Conservation (phyloP, 2,113 vertebrate species). For the Danio rerio region DNA sequence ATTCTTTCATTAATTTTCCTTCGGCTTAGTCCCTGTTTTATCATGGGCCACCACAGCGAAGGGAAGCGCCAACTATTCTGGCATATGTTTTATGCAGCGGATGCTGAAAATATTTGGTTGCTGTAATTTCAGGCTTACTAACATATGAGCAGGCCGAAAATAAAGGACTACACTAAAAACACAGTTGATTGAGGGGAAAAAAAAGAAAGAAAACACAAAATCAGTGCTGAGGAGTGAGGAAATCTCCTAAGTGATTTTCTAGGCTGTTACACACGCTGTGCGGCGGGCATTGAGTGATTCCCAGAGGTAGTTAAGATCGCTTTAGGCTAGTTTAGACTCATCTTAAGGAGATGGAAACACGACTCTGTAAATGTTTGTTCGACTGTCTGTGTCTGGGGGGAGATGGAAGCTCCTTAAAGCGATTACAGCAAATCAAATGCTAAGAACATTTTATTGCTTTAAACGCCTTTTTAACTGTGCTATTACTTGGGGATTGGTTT, state of each 20-base stretch:
- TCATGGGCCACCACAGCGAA: too few species aligned
- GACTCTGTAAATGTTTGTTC: slow-evolving; percentile 57
- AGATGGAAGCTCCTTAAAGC: slow-evolving; percentile 18
- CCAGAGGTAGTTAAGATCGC: slow-evolving; percentile 50
- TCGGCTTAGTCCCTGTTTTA: too few species aligned
- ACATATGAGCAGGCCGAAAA: neutral
- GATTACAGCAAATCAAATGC: slow-evolving; percentile 22
- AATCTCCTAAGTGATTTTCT: slow-evolving; percentile 54
- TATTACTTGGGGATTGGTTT: slow-evolving; percentile 29
- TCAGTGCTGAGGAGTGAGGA: slow-evolving; percentile 33
- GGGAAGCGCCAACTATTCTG: too few species aligned
- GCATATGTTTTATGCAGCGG: too few species aligned
- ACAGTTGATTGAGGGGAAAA: neutral
- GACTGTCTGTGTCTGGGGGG: slow-evolving; percentile 16
- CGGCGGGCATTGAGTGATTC: slow-evolving; percentile 25
- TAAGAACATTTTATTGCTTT: neutral
- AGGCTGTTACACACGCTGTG: slow-evolving; percentile 39
- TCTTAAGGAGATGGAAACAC: slow-evolving; percentile 51
- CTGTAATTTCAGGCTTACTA: neutral
- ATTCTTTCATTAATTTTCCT: too few species aligned
- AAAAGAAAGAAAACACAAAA: neutral
- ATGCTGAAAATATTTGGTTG: too few species aligned
- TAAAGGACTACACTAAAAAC: slow-evolving; percentile 12
- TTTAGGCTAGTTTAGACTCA: slow-evolving; percentile 41
- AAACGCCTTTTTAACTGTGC: slow-evolving; percentile 6